phyloP scores from a whole-genome alignment of 64 coral and sea anemone species.

The Pocillopora damicornis region DNA sequence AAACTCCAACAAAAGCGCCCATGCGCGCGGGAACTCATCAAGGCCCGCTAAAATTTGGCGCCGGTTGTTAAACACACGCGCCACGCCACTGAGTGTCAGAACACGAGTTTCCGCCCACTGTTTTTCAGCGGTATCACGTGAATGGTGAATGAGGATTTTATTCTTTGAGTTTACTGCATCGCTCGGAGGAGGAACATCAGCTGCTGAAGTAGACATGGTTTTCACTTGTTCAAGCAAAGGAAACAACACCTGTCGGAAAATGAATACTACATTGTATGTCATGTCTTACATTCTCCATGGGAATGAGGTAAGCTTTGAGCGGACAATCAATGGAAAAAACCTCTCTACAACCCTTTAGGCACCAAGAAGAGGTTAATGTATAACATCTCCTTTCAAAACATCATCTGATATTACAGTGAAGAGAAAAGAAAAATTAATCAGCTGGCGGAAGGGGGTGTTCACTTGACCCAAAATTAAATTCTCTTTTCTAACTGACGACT shows the following conservation, averaged over 20 bases:
- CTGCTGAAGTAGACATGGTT: slow-evolving; percentile 91
- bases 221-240: slow-evolving; percentile 98
- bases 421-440: too few relatives aligned
- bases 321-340: too few relatives aligned
- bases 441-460: too few relatives aligned
- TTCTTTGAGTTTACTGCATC: slow-evolving; percentile 66
- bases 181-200: slow-evolving; percentile 83
- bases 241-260: slow-evolving; percentile 72
- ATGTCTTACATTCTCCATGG: neutral
- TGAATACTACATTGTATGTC: neutral
- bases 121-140: slow-evolving; percentile 94
- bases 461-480: too few relatives aligned
- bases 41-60: slow-evolving; percentile 83
- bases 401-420: too few relatives aligned
- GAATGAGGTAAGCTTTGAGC: too few relatives aligned
- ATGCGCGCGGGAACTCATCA: slow-evolving; percentile 88
- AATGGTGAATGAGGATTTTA: slow-evolving; percentile 94
- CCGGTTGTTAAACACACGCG: slow-evolving; percentile 93
- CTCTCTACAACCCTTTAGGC: too few relatives aligned
- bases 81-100: slow-evolving; percentile 82
- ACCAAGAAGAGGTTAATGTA: too few relatives aligned
- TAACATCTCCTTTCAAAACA: too few relatives aligned
- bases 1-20: slow-evolving; percentile 83
- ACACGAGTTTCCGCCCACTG: slow-evolving; percentile 97
- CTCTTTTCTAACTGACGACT: too few relatives aligned